Base-by-base conservation (phyloP, 2,113 vertebrate genomes). In the Marmota monax region DNA sequence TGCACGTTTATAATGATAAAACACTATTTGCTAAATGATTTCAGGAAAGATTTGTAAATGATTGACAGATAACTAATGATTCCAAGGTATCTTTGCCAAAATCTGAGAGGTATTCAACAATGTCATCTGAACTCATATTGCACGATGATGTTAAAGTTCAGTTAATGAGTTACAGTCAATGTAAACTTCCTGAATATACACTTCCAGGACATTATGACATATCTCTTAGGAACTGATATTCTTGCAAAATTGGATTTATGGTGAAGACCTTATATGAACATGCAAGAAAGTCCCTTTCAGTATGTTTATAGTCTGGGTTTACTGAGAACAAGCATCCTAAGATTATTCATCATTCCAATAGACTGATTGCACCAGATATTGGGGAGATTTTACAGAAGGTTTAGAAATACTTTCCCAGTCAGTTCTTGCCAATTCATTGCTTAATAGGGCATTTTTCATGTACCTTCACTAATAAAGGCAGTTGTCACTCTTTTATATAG, bases 51-150 rank as follows among this genome's bases (percentile, higher is more conserved):
- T 92, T 92, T 70, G 84, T 96, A 78, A 96, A 97, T 97, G 94
- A 97, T 96, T 97, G 97, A 96, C 94, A 95, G 97, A 84, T 95
- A 89, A 92, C 89, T 84, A 92, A 93, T 90, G 93, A 91, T 29
- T 95, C 84, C 82, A 56, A 76, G 79, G 27, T 67, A 67, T 95
- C 89, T 74, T 84, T 97, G 98, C 97, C 96, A 96, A 95, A 96
- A 97, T 84, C 92, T 93, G 67, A 87, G 95, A 97, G 89, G 89
- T 73, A 92, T 86, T 80, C 86, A 45, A 87, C 84, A 89, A 77
- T 87, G 88, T 70, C 97, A 80, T 90, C 94, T 92, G 97, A 79
- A 37, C 86, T 69, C 69, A 3, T 25, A 45, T 23, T 84, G 88
- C 80, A 20, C 6, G 91, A 80, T 25, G 84, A 79, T 87, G 87